Base-by-base conservation (phyloP, 2,888 invertebrate species). In the Campoplex capitator region DNA sequence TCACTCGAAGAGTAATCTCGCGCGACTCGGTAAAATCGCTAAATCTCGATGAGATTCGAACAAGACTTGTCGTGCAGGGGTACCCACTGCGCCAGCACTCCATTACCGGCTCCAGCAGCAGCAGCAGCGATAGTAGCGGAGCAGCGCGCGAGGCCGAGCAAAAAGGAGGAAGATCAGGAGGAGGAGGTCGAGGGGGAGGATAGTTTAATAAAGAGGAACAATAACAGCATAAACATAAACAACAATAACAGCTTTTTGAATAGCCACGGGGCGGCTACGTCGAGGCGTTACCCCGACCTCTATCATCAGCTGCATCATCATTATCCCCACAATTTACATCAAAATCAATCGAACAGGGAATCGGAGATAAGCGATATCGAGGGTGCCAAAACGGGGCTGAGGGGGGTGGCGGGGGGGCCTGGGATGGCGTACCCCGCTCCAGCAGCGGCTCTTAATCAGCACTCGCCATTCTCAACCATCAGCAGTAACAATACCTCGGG, bases 31-130 rank as follows among this genome's bases (percentile, higher is more conserved):
- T 95, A 95, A 95, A 95, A 95, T 95, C 95, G 95, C 87, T 90
- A 92, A 92, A 95, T 95, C 95, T 96, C 95, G 96, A 97, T 97
- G 97, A 96, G 97, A 96, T 97, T 96, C 97, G 96, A 97, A 96
- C 95, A 95, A 93, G 95, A 95, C 89, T 94, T 94, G 92, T 93
- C 94, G 94, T 94, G 94, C 94, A 96, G 96, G 95, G 96, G 96
- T 95, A 95, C 94, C 95, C 95, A 95, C 95, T 95, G 95, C 95
- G 95, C 95, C 94, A 95, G 95, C 94, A 95, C 95, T 93, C 94
- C 95, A 92, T 95, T 95, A 93, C 95, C 95, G 92, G 92, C 95
- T 91, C 92, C 95, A 81, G 81, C 81, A 85, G 81, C 85, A 85
- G 81, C 85, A 78, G 85, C 86, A 78, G 80, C 83, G 45, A 65